Base-by-base conservation (phyloP, 2,113 vertebrate genomes). In the Rhizomys pruinosus region DNA sequence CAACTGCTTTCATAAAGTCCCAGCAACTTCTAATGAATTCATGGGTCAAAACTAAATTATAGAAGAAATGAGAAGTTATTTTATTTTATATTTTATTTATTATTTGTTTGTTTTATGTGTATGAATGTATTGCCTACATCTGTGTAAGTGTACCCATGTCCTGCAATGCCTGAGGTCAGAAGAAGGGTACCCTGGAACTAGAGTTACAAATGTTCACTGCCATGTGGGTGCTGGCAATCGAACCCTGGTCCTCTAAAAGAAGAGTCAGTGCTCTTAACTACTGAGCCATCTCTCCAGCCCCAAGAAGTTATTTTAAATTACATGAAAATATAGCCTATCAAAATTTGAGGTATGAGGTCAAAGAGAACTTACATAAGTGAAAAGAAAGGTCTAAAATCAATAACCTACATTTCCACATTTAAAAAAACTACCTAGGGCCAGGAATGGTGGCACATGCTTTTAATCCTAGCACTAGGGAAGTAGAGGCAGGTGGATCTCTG, bases 391-490 rank as follows among this genome's bases (percentile, higher is more conserved):
- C 47, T 81, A 44, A 90, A 93, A 87, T 76, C 72, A 55, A 12
- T 84, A n/a, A 73, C 32, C 32, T 91, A 86, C 77, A 39, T 44
- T 94, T 93, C 68, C 7, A 74, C 20, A 11, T 96, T 90, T 37
- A 9, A 86, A 27, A 59, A 94, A 90, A 86, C 55, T 71, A 87
- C 77, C n/a, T n/a, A n/a, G n/a, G n/a, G n/a, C n/a, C n/a, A n/a
- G n/a, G n/a, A n/a, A n/a, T n/a, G n/a, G n/a, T n/a, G n/a, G n/a
- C n/a, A n/a, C n/a, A n/a, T n/a, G n/a, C n/a, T n/a, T n/a, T n/a
- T n/a, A n/a, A n/a, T n/a, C n/a, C n/a, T n/a, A n/a, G n/a, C n/a
- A n/a, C n/a, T n/a, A n/a, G n/a, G n/a, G n/a, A n/a, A n/a, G n/a
- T n/a, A n/a, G n/a, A n/a, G n/a, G n/a, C n/a, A n/a, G n/a, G n/a